Conservation (phyloP, 1,140 invertebrate genomes). For the Lasaia peninsularis region DNA sequence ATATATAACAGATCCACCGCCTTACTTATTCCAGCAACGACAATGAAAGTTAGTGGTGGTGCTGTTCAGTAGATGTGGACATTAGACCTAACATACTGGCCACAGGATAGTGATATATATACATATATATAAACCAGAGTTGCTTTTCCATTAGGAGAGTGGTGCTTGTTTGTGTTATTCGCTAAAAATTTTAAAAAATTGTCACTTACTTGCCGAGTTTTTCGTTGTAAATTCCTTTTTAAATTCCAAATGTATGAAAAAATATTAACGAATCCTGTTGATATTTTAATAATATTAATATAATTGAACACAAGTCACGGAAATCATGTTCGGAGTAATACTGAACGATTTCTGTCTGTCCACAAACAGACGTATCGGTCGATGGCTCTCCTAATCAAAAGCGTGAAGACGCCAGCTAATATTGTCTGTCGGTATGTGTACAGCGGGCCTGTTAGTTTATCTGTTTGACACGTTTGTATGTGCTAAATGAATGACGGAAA, state of each 20-base stretch:
- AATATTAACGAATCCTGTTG: neutral
- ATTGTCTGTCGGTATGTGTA: conserved; percentile 1
- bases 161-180: too few relatives aligned
- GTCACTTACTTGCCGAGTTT: too few relatives aligned
- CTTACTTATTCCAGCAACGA: too few relatives aligned
- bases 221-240: too few relatives aligned
- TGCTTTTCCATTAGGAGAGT: too few relatives aligned
- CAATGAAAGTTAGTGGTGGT: too few relatives aligned
- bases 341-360: neutral
- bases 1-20: too few relatives aligned
- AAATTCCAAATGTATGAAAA: neutral
- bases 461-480: neutral
- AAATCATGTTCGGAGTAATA: neutral
- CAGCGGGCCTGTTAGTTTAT: neutral
- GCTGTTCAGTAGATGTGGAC: too few relatives aligned
- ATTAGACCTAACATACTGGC: too few relatives aligned
- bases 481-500: conserved; percentile 3
- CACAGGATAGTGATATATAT: too few relatives aligned
- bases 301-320: neutral
- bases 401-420: neutral
- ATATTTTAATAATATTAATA: neutral
- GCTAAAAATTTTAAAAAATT: too few relatives aligned
- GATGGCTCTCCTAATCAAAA: conserved; percentile 6
- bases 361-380: conserved; percentile 7
- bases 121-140: too few relatives aligned